Evolutionary conservation across 2,888 invertebrate species (phyloP), one percentile per base, ranked within the genome.

Genomic region (Cabera pusaria): DNA sequence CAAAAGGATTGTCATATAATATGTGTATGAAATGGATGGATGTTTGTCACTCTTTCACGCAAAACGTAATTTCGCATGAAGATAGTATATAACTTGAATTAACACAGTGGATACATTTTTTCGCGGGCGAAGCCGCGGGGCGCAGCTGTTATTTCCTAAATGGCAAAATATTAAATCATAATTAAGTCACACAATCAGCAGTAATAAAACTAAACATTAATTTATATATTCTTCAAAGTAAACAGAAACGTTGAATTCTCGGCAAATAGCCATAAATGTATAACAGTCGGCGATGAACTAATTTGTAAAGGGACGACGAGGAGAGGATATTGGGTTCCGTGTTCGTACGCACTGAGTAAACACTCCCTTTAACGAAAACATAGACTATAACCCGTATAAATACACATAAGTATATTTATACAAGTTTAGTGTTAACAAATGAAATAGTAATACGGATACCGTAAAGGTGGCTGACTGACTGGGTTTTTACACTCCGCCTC

Each of bases 201-300:
- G n/a, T n/a, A n/a, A n/a, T 34, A 25, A 35, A 35, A 29, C 29
- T 8, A 29, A 31, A 16, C 25, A 28, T 27, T 17, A 25, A 41
- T 25, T 21, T 29, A 26, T 31, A 27, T 42, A 36, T 32, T 31
- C 26, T 9, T 29, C 31, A 26, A 31, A 32, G 35, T 17, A 19
- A 29, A 21, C 22, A 26, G 26, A 17, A 35, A 8, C 40, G 28
- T 14, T 17, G 17, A 20, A 37, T 22, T 38, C 41, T 19, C 31
- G 27, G 32, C 41, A 39, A 50, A 41, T 50, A 42, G 43, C 49
- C 38, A 41, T 44, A 44, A 50, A 46, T 47, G 47, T 40, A 40
- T 50, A 47, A 46, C 28, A 33, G 22, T 2, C 26, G 33, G 25
- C 41, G 47, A 50, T 44, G 42, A 50, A 47, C 47, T 47, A 44